Evolutionary conservation across 2,797 vertebrate genomes (phyloP).

Genomic region (Anguilla obscura): DNA sequence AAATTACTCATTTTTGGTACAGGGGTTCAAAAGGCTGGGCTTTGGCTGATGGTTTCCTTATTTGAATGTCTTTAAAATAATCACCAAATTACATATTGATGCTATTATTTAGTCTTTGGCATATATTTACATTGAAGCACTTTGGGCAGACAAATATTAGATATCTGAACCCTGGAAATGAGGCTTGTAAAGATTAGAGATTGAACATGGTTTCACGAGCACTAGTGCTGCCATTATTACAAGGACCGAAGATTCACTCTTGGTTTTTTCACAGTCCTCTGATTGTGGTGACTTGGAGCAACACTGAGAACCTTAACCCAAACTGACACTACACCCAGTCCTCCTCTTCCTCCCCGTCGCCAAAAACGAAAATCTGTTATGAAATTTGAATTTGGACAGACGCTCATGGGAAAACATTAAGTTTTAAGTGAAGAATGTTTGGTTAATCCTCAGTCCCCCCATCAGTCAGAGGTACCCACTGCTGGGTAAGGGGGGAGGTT

Average conservation of each 20-base stretch:
- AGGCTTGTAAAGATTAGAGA: background rate
- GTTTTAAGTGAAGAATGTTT: background rate
- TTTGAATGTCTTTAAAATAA: constrained; percentile 2
- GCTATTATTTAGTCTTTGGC: background rate
- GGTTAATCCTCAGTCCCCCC: background rate
- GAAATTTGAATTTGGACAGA: background rate
- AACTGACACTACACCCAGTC: background rate
- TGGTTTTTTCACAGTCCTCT: background rate
- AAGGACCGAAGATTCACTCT: background rate
- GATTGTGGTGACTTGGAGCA: background rate
- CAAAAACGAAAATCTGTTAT: background rate
- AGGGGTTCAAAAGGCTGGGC: background rate
- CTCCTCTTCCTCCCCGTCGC: background rate
- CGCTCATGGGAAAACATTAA: background rate
- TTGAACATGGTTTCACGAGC: background rate
- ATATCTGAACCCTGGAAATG: background rate
- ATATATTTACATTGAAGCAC: background rate
- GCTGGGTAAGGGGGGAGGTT: background rate
- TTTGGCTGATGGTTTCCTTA: background rate
- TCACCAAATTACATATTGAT: background rate
- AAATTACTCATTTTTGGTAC: background rate
- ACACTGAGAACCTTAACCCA: background rate
- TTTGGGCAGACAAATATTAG: background rate
- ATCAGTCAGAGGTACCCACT: constrained; percentile 3
- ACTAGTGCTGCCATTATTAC: background rate